Conservation (phyloP, 2,888 invertebrate species). For the Bombylius discolor region DNA sequence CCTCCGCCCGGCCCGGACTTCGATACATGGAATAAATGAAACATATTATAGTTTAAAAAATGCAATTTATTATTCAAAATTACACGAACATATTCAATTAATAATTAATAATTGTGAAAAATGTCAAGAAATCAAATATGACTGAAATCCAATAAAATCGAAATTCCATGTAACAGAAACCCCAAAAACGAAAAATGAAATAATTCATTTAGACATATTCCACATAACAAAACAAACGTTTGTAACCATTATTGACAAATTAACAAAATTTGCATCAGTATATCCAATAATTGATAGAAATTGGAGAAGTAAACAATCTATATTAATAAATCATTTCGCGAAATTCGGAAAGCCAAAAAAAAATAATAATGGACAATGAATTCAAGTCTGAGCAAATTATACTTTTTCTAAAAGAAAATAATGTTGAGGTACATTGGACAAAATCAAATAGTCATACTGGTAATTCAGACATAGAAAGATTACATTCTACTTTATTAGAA, state of each 20-base stretch:
- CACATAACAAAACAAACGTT: constrained; percentile 7
- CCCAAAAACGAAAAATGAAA: constrained; percentile 8
- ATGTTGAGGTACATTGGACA: constrained; percentile 10
- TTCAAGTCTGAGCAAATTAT: constrained; percentile 9
- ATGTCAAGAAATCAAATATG: constrained; percentile 9
- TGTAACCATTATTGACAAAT: constrained; percentile 11
- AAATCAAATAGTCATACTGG: constrained; percentile 10
- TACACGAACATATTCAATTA: constrained; percentile 8
- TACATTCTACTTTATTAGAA: constrained; percentile 14
- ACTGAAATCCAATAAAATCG: constrained; percentile 11
- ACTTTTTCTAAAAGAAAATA: constrained; percentile 6
- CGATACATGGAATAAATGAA: constrained; percentile 3
- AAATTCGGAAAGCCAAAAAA: constrained; percentile 10
- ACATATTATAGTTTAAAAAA: constrained; percentile 9
- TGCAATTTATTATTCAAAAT: constrained; percentile 10
- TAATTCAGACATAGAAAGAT: constrained; percentile 12
- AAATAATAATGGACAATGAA: constrained; percentile 11
- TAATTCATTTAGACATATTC: constrained; percentile 12
- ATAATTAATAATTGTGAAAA: constrained; percentile 9
- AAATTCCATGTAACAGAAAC: constrained; percentile 10
- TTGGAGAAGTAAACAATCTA: constrained; percentile 10
- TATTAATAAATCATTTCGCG: constrained; percentile 9
- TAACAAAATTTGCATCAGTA: constrained; percentile 12
- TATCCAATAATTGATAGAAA: constrained; percentile 12
- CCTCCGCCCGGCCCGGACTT: no score